Percentiles rank a stretch among this genome's conserved stretches.
phyloP scores from a whole-genome alignment of 2,888 invertebrate species.

The Trissolcus brochymenae region DNA sequence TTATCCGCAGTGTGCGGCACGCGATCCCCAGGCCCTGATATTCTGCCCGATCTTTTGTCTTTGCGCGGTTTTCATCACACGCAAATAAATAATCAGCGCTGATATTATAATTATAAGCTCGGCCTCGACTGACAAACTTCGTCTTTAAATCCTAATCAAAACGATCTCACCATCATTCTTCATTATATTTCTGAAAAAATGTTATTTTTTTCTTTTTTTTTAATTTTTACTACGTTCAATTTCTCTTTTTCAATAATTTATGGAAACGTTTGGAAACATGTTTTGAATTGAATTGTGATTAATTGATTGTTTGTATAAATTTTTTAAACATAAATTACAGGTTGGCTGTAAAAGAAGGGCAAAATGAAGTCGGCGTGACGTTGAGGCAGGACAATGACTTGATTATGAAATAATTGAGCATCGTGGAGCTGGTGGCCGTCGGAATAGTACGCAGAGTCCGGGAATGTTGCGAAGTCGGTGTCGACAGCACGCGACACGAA shows the following conservation, averaged over 20 bases:
- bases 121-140: conserved; percentile 7
- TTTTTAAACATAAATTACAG: not conserved
- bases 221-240: too few species aligned
- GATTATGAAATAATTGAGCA: conserved; percentile 54
- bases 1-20: conserved; percentile 52
- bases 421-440: conserved; percentile 39
- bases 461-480: conserved; percentile 51
- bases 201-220: not conserved
- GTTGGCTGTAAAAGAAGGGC: conserved; percentile 31
- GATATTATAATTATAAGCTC: conserved; percentile 36
- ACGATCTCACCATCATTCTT: too few species aligned
- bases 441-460: conserved; percentile 30
- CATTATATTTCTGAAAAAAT: too few species aligned
- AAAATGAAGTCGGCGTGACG: conserved; percentile 47
- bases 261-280: too few species aligned
- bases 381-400: conserved; percentile 41
- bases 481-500: conserved; percentile 60
- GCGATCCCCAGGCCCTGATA: conserved; percentile 55
- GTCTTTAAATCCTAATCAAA: too few species aligned
- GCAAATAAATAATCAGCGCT: conserved; percentile 40
- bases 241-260: too few species aligned
- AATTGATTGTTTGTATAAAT: not conserved
- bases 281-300: too few species aligned
- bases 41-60: conserved; percentile 43
- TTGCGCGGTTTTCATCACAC: conserved; percentile 40